A percentile compares a stretch with the other conserved stretches of the same genome.
Evolutionary conservation across 2,888 invertebrate genomes (phyloP).

Genomic region (Pedicia rivosa): DNA sequence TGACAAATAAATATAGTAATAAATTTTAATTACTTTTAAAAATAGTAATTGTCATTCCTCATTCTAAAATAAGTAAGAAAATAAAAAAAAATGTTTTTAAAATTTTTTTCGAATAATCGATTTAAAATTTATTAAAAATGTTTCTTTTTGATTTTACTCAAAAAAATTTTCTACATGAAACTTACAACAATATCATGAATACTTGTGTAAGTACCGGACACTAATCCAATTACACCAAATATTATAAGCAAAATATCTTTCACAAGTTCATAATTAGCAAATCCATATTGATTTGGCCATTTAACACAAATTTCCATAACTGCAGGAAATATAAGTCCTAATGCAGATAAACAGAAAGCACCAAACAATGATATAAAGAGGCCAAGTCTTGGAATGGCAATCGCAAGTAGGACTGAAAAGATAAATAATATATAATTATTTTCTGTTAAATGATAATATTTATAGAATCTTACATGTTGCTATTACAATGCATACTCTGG

Average conservation of each 20-base stretch:
- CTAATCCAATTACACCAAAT: slow-evolving; percentile 44
- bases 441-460: too few relatives aligned
- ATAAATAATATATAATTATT: slow-evolving; percentile 10
- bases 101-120: too few relatives aligned
- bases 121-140: too few relatives aligned
- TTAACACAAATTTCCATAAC: slow-evolving; percentile 56
- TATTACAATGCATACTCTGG: slow-evolving; percentile 36
- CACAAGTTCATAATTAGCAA: slow-evolving; percentile 26
- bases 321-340: slow-evolving; percentile 60
- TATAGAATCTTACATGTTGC: slow-evolving; percentile 53
- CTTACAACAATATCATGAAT: slow-evolving; percentile 36
- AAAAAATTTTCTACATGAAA: too few relatives aligned
- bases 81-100: too few relatives aligned
- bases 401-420: slow-evolving; percentile 53
- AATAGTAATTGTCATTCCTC: too few relatives aligned
- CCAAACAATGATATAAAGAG: slow-evolving; percentile 64
- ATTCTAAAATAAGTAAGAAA: too few relatives aligned
- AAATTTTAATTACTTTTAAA: too few relatives aligned
- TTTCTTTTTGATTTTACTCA: too few relatives aligned
- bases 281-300: slow-evolving; percentile 44
- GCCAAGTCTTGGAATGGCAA: slow-evolving; percentile 50
- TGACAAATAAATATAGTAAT: too few relatives aligned
- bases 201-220: slow-evolving; percentile 50
- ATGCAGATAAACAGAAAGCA: slow-evolving; percentile 51
- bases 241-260: slow-evolving; percentile 40